Conservation (phyloP, 2,113 vertebrate species). For the Colinus virginianus region DNA sequence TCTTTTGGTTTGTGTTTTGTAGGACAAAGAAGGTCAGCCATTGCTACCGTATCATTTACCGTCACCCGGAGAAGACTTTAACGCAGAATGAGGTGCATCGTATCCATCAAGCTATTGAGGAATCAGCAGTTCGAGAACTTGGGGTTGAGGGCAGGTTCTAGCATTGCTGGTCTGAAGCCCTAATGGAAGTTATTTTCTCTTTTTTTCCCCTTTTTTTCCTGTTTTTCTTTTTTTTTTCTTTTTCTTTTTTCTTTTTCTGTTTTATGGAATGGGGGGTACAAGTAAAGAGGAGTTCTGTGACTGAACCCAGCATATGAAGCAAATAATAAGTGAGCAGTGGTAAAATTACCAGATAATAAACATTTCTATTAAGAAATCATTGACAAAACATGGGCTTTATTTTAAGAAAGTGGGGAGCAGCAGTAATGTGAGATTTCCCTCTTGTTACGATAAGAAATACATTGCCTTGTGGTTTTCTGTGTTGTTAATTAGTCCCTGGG, state of each 20-base stretch:
- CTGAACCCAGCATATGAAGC: not conserved
- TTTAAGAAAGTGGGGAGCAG: slow-evolving; percentile 11
- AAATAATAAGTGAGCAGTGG: not conserved
- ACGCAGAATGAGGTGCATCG: slow-evolving; percentile 85
- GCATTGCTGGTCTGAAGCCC: not conserved
- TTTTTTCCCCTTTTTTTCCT: rapidly evolving
- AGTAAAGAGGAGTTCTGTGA: not conserved
- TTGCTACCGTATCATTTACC: slow-evolving; percentile 91
- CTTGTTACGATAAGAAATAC: slow-evolving; percentile 24
- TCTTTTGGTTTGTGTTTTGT: slow-evolving; percentile 34
- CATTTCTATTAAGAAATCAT: slow-evolving; percentile 43
- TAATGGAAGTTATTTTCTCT: not conserved
- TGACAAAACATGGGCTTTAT: slow-evolving; percentile 25
- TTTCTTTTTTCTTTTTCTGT: not conserved
- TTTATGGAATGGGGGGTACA: not conserved
- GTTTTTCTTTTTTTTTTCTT: no score
- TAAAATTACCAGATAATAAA: slow-evolving; percentile 71
- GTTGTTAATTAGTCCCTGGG: slow-evolving; percentile 66
- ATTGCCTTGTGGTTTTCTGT: slow-evolving; percentile 22
- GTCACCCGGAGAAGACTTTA: slow-evolving; percentile 92
- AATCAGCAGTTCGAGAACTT: slow-evolving; percentile 79
- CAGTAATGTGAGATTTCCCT: slow-evolving; percentile 5
- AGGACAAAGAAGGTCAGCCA: slow-evolving; percentile 90
- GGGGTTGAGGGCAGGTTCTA: slow-evolving; percentile 90
- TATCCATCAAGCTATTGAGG: slow-evolving; percentile 85